phyloP scores from a whole-genome alignment of 2,113 vertebrate genomes.

The Pantherophis guttatus region DNA sequence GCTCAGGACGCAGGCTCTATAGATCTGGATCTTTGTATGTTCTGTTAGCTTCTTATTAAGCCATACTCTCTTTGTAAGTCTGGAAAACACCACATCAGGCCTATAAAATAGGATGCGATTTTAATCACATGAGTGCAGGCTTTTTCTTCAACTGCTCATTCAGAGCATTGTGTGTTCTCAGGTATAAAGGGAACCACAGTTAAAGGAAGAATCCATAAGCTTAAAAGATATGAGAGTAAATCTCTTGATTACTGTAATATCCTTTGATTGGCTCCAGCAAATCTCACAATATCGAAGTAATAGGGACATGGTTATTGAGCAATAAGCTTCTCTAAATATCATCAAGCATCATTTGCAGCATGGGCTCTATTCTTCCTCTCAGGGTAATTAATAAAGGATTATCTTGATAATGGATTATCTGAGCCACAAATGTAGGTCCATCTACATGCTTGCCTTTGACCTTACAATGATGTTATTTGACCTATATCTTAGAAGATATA shows the following conservation, averaged over 20 bases:
- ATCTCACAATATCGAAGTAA: not conserved
- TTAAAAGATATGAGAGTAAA: not conserved
- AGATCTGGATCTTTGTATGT: too few species aligned
- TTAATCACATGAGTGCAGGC: not conserved
- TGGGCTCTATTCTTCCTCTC: not conserved
- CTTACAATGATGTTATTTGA: not conserved
- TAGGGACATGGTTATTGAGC: not conserved
- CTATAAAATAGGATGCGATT: conserved; percentile 16
- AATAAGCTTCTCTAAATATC: not conserved
- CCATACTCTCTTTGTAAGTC: too few species aligned
- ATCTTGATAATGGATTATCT: not conserved
- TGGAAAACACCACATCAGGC: conserved; percentile 49
- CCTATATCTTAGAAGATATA: not conserved
- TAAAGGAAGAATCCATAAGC: not conserved
- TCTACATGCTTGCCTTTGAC: not conserved
- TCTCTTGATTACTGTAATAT: not conserved
- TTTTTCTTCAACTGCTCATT: not conserved
- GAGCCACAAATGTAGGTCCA: not conserved
- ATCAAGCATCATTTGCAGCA: not conserved
- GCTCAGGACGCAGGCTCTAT: too few species aligned
- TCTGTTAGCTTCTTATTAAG: too few species aligned
- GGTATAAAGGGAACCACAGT: not conserved
- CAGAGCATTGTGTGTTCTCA: not conserved
- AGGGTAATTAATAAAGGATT: not conserved
- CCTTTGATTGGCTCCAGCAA: not conserved